Percentiles rank a stretch among this genome's conserved stretches.
Conservation (phyloP, 2,888 invertebrate species). For the Tridacna gigas region DNA sequence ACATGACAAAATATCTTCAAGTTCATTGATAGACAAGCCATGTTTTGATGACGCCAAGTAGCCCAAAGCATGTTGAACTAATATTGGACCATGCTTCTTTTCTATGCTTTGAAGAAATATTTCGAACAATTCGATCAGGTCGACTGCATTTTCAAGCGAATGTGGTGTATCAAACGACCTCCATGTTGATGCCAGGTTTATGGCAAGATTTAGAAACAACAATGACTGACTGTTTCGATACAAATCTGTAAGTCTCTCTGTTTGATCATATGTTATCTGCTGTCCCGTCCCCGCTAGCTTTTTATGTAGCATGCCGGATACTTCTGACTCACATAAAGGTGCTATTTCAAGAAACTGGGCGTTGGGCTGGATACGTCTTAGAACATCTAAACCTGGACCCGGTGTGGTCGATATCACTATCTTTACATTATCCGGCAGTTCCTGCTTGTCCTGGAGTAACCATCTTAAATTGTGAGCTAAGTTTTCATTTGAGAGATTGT, state of each 20-base stretch:
- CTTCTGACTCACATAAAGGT: constrained; percentile 64
- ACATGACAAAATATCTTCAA: constrained; percentile 75
- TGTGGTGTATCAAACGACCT: constrained; percentile 68
- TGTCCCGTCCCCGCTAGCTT: constrained; percentile 61
- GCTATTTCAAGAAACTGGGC: constrained; percentile 61
- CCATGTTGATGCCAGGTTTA: constrained; percentile 71
- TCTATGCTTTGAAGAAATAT: constrained; percentile 71
- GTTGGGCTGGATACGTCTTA: constrained; percentile 48
- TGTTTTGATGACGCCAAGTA: constrained; percentile 73
- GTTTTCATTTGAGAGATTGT: constrained; percentile 69
- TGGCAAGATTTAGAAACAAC: constrained; percentile 73
- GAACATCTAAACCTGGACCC: constrained; percentile 66
- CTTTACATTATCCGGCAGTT: constrained; percentile 66
- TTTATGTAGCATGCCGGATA: constrained; percentile 67
- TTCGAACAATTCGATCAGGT: constrained; percentile 72
- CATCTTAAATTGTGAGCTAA: constrained; percentile 71
- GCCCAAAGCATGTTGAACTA: constrained; percentile 71
- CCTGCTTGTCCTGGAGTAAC: constrained; percentile 62
- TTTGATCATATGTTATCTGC: constrained; percentile 68
- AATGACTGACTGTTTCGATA: constrained; percentile 70
- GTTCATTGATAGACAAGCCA: constrained; percentile 73
- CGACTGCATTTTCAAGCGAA: constrained; percentile 47
- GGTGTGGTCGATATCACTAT: constrained; percentile 74
- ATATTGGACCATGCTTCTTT: constrained; percentile 62
- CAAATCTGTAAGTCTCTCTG: constrained; percentile 61